These are phyloP conservation scores for Picathartes gymnocephalus DNA, from an alignment of 2,113 vertebrate species.

Conservation along the genomic window DNA sequence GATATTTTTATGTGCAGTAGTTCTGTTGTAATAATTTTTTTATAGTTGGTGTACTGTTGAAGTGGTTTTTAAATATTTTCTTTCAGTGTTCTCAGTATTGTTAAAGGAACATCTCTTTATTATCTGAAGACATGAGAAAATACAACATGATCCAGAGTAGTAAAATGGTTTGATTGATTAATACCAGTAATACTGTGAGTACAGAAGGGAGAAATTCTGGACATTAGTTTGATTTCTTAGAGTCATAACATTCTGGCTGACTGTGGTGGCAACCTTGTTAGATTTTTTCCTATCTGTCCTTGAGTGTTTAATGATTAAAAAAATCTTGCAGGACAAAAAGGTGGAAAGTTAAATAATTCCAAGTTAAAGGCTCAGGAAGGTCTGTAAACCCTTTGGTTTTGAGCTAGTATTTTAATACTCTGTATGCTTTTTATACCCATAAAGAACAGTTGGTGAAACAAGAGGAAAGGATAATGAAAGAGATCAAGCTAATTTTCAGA, in stretches of 20 bases:
- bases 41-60: not conserved
- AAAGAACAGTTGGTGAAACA: not conserved
- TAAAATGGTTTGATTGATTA: not conserved
- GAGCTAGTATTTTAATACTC: not conserved
- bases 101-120: not conserved
- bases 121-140: not conserved
- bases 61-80: not conserved
- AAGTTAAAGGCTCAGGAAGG: not conserved
- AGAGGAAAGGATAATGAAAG: not conserved
- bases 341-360: not conserved
- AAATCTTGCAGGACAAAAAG: not conserved
- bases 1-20: not conserved
- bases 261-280: not conserved
- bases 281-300: not conserved
- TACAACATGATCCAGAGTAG: not conserved
- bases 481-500: not conserved
- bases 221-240: not conserved
- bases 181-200: not conserved
- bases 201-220: not conserved
- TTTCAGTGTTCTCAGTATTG: not conserved
- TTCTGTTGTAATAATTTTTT: not conserved
- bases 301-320: not conserved
- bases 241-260: not conserved
- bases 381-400: not conserved
- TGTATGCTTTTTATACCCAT: not conserved